phyloP scores from a whole-genome alignment of 1,140 invertebrate species.

The Reticulitermes speratus region DNA sequence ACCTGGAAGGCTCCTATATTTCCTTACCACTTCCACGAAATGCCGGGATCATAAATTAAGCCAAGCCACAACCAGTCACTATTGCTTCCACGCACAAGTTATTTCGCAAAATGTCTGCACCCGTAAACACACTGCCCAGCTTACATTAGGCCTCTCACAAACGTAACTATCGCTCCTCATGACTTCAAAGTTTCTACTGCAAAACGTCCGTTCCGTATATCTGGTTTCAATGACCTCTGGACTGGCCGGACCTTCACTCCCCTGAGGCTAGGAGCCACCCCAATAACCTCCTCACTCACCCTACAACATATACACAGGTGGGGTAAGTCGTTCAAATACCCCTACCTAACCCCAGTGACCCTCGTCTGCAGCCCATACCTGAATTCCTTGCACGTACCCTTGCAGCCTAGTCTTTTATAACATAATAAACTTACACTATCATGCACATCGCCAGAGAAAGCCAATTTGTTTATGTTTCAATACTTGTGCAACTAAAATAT shows the following conservation, averaged over 20 bases:
- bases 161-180: not conserved
- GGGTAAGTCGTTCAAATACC: not conserved
- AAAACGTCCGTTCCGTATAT: not conserved
- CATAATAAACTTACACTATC: too few relatives aligned
- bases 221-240: not conserved
- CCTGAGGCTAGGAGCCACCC: slow-evolving; percentile 10
- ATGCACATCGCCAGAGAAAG: too few relatives aligned
- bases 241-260: not conserved
- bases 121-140: too few relatives aligned
- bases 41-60: too few relatives aligned
- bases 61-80: too few relatives aligned
- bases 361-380: not conserved
- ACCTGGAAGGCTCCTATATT: too few relatives aligned
- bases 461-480: too few relatives aligned
- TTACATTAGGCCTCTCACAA: not conserved
- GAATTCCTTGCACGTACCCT: not conserved
- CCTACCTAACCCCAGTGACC: not conserved
- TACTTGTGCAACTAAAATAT: too few relatives aligned
- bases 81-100: too few relatives aligned
- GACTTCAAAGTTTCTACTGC: not conserved
- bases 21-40: too few relatives aligned
- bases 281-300: not conserved
- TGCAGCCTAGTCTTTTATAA: not conserved
- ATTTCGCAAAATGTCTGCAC: too few relatives aligned
- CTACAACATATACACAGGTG: not conserved